These are phyloP conservation scores for Anoplolepis gracilipes DNA, from an alignment of 1,140 invertebrate species.

Conservation along the genomic window DNA sequence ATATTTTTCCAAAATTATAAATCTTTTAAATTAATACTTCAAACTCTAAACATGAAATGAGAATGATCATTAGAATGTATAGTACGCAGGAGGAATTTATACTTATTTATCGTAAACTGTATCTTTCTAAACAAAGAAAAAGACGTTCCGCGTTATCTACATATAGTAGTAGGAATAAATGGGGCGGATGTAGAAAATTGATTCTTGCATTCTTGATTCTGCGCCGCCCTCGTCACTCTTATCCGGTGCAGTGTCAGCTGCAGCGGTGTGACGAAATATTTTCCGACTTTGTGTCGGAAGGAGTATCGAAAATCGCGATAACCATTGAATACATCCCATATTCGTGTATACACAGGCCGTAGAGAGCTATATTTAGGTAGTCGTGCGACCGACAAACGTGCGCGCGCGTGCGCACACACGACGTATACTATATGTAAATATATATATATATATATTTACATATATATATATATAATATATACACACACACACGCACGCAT, in stretches of 20 bases:
- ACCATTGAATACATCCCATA: slow-evolving; percentile 57
- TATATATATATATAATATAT: too few species aligned
- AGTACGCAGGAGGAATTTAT: neutral
- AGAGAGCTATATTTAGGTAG: slow-evolving; percentile 60
- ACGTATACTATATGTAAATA: neutral
- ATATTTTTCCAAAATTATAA: neutral
- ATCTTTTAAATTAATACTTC: too few species aligned
- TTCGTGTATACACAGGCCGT: slow-evolving; percentile 33
- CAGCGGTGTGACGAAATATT: slow-evolving; percentile 60
- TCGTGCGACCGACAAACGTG: slow-evolving; percentile 43
- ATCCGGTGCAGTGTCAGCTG: slow-evolving; percentile 54
- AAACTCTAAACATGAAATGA: neutral
- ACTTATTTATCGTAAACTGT: neutral
- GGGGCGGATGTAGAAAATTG: slow-evolving; percentile 56
- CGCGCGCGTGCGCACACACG: neutral
- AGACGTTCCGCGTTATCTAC: neutral
- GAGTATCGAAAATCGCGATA: slow-evolving; percentile 64
- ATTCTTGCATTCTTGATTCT: slow-evolving; percentile 56
- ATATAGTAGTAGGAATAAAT: slow-evolving; percentile 34
- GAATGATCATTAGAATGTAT: neutral
- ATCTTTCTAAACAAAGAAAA: neutral
- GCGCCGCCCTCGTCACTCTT: slow-evolving; percentile 49
- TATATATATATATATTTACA: too few species aligned
- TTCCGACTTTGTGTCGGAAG: slow-evolving; percentile 47
- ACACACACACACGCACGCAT: neutral